Percentiles rank a stretch among this genome's conserved stretches.
Evolutionary conservation across 1,140 invertebrate species (phyloP).

Genomic region (Steinernema feltiae): DNA sequence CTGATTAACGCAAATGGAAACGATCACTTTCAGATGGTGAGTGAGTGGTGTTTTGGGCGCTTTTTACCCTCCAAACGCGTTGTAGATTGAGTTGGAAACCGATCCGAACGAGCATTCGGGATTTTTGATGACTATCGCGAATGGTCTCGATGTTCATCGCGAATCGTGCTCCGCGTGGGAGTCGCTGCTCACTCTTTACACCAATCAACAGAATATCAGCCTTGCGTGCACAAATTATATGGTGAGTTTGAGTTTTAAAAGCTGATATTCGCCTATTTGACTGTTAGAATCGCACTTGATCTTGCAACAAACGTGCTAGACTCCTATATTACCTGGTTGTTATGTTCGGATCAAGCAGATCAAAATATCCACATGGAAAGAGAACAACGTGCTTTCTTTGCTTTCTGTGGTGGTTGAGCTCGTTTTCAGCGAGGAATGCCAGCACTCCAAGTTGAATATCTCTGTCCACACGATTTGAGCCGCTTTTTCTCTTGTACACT

Average conservation of each 20-base stretch:
- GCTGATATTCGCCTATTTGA: neutral
- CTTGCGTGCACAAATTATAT: neutral
- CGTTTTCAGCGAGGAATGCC: too few species aligned
- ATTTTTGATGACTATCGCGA: neutral
- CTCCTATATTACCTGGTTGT: too few species aligned
- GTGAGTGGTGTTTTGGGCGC: neutral
- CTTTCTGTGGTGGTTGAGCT: too few species aligned
- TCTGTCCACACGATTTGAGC: too few species aligned
- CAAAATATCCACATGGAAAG: too few species aligned
- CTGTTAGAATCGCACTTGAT: neutral
- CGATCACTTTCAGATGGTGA: neutral
- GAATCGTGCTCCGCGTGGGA: neutral
- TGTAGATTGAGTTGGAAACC: constrained; percentile 3
- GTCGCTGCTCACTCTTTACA: neutral
- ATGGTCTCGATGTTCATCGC: neutral
- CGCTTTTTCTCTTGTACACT: too few species aligned
- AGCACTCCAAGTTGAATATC: too few species aligned
- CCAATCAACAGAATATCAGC: constrained; percentile 2
- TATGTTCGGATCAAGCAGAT: too few species aligned
- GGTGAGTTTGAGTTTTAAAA: neutral
- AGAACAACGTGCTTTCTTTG: too few species aligned
- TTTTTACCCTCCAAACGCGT: neutral
- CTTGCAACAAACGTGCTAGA: neutral
- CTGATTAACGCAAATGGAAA: neutral
- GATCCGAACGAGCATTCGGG: neutral